Conservation (phyloP, 2,113 vertebrate genomes). For the Vimba vimba region DNA sequence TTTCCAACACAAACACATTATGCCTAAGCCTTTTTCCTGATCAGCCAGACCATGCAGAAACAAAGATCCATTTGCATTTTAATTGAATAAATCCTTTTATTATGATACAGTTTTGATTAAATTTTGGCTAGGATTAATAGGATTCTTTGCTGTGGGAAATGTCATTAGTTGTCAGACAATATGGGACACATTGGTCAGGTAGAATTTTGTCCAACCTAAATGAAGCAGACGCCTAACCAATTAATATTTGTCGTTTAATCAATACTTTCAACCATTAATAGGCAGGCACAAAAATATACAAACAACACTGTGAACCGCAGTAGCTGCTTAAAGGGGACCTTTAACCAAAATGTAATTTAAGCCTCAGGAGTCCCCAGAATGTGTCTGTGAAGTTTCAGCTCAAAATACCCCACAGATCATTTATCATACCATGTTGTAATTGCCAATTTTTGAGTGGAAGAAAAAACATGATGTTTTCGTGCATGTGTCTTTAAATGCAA, state of each 20-base stretch:
- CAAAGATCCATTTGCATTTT: slow-evolving; percentile 51
- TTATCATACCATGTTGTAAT: too few species aligned
- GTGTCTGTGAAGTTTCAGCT: too few species aligned
- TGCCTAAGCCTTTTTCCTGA: neutral
- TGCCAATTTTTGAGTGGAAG: too few species aligned
- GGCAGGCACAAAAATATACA: neutral
- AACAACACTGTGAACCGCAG: neutral
- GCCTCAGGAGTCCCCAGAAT: too few species aligned
- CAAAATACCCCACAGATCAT: too few species aligned
- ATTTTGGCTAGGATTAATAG: slow-evolving; percentile 21
- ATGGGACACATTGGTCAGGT: neutral
- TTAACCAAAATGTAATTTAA: too few species aligned
- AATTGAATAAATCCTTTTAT: slow-evolving; percentile 49
- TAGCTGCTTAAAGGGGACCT: neutral
- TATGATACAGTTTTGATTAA: slow-evolving; percentile 33
- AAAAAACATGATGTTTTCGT: too few species aligned
- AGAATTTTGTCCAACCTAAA: neutral
- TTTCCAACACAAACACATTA: slow-evolving; percentile 35
- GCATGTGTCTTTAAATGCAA: too few species aligned
- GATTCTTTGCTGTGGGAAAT: neutral
- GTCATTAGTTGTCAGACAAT: neutral
- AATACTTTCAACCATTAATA: neutral
- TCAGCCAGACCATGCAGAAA: slow-evolving; percentile 25
- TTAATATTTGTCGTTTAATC: neutral
- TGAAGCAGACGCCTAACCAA: neutral